These are phyloP conservation scores for Drosophila tsacasi DNA, from an alignment of 1,140 invertebrate genomes.

Conservation along the genomic window DNA sequence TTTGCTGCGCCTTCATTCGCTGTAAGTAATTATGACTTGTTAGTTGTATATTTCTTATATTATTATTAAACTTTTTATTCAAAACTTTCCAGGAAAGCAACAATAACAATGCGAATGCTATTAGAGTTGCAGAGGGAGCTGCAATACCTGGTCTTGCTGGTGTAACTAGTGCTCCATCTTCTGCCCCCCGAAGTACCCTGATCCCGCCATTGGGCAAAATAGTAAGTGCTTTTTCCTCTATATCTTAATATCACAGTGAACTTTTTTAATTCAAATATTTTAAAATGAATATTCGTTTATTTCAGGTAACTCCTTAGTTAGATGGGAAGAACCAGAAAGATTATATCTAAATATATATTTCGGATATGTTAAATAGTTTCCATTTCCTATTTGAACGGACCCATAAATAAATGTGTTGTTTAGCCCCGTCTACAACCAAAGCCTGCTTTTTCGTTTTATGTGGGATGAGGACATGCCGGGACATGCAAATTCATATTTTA, in stretches of 20 bases:
- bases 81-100: not conserved
- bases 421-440: not conserved
- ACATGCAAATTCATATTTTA: slow-evolving; percentile 66
- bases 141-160: too few relatives aligned
- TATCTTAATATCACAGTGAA: not conserved
- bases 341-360: not conserved
- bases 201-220: not conserved
- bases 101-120: not conserved
- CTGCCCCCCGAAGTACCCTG: not conserved
- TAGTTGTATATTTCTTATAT: not conserved
- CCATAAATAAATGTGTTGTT: slow-evolving; percentile 9
- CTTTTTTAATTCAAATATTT: not conserved
- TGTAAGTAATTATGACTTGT: not conserved
- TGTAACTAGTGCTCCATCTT: too few relatives aligned
- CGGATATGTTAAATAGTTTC: not conserved
- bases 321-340: not conserved
- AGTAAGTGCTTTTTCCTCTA: not conserved
- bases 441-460: slow-evolving; percentile 23
- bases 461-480: not conserved
- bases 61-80: not conserved
- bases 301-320: not conserved
- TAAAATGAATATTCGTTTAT: not conserved
- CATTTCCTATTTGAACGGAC: not conserved
- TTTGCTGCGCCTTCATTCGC: not conserved
- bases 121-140: too few relatives aligned